Evolutionary conservation across 1,140 invertebrate species (phyloP).

Genomic region (Bombus confusus): DNA sequence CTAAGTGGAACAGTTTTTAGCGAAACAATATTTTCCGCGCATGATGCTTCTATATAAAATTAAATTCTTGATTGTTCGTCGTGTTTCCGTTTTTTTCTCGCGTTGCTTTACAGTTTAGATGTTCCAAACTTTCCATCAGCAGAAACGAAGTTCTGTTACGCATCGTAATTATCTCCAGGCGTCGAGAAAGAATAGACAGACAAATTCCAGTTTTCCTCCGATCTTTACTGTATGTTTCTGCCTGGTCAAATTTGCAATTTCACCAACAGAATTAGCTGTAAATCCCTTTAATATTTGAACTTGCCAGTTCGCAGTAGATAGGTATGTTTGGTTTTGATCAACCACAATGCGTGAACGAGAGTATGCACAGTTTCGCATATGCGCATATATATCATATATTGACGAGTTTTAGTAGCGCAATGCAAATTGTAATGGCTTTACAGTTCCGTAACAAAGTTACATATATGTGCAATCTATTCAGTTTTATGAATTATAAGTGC

Average conservation of each 20-base stretch:
- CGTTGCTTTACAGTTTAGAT: too few relatives aligned
- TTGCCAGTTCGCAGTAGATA: not conserved
- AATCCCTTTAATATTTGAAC: not conserved
- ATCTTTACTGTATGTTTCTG: not conserved
- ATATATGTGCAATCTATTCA: constrained; percentile 2
- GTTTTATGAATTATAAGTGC: constrained; percentile 13
- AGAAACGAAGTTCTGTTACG: not conserved
- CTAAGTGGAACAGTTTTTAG: constrained; percentile 44
- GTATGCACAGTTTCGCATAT: not conserved
- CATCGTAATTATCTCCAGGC: not conserved
- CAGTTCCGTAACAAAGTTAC: constrained; percentile 37
- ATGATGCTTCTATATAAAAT: not conserved
- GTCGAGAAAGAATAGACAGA: not conserved
- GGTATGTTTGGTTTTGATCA: constrained; percentile 26
- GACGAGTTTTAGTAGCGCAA: not conserved
- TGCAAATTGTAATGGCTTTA: constrained; percentile 41
- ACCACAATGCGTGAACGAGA: constrained; percentile 14
- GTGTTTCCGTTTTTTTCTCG: not conserved
- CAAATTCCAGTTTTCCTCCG: not conserved
- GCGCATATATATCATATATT: not conserved
- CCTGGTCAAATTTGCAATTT: too few relatives aligned
- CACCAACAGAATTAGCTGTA: not conserved
- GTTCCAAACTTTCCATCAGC: not conserved
- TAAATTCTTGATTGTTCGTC: not conserved
- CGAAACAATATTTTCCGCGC: constrained; percentile 19